phyloP scores from a whole-genome alignment of 2,888 invertebrate genomes.

The Acanthoscelides obtectus region DNA sequence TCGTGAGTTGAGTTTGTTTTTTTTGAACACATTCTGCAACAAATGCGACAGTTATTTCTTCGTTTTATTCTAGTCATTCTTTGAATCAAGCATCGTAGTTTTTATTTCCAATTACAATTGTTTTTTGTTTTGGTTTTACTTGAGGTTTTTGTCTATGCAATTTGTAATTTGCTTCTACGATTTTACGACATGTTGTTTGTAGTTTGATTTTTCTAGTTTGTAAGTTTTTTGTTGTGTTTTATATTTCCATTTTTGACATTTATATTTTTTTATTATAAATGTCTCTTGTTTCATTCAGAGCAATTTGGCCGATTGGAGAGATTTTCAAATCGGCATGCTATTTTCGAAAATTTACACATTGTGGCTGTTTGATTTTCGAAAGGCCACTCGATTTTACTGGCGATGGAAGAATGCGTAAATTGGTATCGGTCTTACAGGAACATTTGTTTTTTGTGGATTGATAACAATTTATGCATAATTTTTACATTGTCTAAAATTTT shows the following conservation, averaged over 20 bases:
- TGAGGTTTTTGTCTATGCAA: neutral
- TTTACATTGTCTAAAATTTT: neutral
- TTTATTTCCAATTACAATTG: too few species aligned
- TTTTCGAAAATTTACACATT: neutral
- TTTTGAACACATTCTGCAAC: too few species aligned
- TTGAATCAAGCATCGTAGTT: too few species aligned
- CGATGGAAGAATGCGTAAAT: neutral
- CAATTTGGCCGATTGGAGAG: neutral
- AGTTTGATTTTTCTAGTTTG: conserved; percentile 15
- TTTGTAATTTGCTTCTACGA: conserved; percentile 21
- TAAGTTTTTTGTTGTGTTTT: conserved; percentile 13
- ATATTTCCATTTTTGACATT: conserved; percentile 14
- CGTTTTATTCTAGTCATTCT: too few species aligned
- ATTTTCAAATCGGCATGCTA: neutral
- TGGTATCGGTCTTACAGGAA: neutral
- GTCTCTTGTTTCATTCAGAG: conserved; percentile 1
- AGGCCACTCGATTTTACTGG: neutral
- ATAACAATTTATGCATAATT: neutral
- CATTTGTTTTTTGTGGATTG: neutral
- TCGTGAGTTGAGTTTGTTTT: too few species aligned
- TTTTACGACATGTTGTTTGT: conserved; percentile 31
- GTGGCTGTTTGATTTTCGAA: neutral
- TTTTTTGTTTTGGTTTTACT: too few species aligned
- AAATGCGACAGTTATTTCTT: too few species aligned
- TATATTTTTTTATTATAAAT: conserved; percentile 22